Evolutionary conservation across 2,797 vertebrate genomes (phyloP), one percentile per base, ranked within the genome.

Genomic region (Anisognathus igniventris): DNA sequence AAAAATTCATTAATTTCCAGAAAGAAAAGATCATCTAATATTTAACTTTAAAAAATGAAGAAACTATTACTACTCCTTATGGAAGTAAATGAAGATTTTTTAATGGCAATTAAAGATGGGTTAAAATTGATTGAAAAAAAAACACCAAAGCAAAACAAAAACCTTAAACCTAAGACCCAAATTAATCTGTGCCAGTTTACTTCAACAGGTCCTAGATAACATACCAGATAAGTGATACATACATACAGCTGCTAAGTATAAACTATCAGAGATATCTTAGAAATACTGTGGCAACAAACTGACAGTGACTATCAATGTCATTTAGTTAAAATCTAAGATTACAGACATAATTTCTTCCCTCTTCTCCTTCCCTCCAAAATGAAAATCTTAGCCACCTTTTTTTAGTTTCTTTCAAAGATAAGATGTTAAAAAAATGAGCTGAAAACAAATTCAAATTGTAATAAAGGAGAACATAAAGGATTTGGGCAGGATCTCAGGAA

Each of bases 201-300:
- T 88, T 72, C n/a, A 78, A 18, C 28, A 58, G 16, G 16, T 44
- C 21, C 25, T 27, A 50, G 13, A 82, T 53, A 67, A 73, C 80
- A n/a, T 2, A 81, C 12, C 16, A 89, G 45, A 39, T 56, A 47
- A 79, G 31, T 57, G 88, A 35, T 44, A 44, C 23, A 61, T 64
- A 65, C 42, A 89, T 80, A 73, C 2, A 33, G 25, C 6, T 93
- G 30, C 10, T 56, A 89, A 78, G 24, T 33, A 44, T 50, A 92
- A 95, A 81, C 58, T 45, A 56, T 12, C n/a, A 86, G 68, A 96
- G 78, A 47, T 89, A 81, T 24, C 28, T 85, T 76, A 62, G 62
- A 96, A 96, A 91, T 93, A 64, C 64, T 53, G 27, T 74, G 58
- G 57, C 92, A 93, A 73, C 42, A 87, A 58, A 93, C 9, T 44